A percentile compares a stretch with the other conserved stretches of the same genome.
These are phyloP conservation scores for Cecidostiba fungosa DNA, from an alignment of 2,888 invertebrate genomes.

Conservation along the genomic window DNA sequence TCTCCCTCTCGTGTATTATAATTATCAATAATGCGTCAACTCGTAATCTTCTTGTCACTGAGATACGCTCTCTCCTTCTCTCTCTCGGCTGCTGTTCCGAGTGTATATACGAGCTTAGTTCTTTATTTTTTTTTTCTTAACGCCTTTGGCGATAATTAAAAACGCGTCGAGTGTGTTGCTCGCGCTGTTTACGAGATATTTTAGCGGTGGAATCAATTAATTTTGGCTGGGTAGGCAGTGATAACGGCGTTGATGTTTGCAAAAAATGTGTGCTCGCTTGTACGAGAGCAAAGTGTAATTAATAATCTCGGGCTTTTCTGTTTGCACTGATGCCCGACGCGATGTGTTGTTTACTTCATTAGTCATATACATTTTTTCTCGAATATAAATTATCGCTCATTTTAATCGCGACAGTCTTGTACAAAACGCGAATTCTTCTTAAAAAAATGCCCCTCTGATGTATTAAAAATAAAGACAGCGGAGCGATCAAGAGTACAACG, in stretches of 20 bases:
- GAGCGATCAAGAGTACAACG: not conserved
- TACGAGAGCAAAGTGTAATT: not conserved
- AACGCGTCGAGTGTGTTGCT: not conserved
- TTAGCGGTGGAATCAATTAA: not conserved
- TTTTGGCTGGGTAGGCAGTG: constrained; percentile 1
- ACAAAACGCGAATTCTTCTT: not conserved
- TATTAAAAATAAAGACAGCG: not conserved
- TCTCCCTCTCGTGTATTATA: constrained; percentile 19
- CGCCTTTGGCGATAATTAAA: not conserved
- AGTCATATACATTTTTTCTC: not conserved
- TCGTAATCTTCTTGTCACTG: constrained; percentile 54
- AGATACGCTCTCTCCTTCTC: constrained; percentile 2
- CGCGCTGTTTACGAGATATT: not conserved
- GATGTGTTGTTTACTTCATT: not conserved
- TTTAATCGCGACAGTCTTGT: not conserved
- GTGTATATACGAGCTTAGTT: not conserved
- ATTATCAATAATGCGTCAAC: constrained; percentile 60
- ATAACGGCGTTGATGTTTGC: not conserved
- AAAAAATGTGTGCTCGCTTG: not conserved
- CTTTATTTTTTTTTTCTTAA: not conserved
- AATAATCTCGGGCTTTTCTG: not conserved
- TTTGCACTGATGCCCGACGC: not conserved
- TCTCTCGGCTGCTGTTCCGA: not conserved
- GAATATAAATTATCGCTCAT: not conserved
- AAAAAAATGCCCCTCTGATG: no score